Evolutionary conservation across 2,888 invertebrate genomes (phyloP).

Genomic region (Aphodius sticticus): DNA sequence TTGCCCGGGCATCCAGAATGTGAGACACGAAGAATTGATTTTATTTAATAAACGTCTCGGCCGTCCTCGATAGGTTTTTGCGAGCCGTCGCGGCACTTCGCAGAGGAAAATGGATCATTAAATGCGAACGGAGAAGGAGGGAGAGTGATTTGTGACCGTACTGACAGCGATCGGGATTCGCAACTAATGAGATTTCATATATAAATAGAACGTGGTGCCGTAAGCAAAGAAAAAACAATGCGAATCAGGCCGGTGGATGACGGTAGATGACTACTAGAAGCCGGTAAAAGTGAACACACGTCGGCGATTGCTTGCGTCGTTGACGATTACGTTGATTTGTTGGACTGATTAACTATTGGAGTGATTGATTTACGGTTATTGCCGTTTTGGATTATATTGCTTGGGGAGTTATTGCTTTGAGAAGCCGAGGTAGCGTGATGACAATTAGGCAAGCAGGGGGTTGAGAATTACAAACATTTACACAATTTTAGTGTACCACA

Average conservation of each 20-base stretch:
- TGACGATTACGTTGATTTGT: conserved; percentile 4
- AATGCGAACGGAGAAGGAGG: neutral
- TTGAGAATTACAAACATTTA: too few relatives aligned
- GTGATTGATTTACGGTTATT: neutral
- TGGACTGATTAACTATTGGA: neutral
- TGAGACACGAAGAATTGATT: neutral
- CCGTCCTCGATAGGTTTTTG: neutral
- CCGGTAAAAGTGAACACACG: neutral
- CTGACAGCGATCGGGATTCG: neutral
- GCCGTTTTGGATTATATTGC: neutral
- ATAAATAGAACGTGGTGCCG: neutral
- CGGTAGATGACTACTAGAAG: neutral
- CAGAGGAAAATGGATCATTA: conserved; percentile 4
- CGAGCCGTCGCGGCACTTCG: neutral
- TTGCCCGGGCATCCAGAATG: neutral
- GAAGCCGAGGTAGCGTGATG: too few relatives aligned
- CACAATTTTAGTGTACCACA: too few relatives aligned
- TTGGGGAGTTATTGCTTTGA: neutral
- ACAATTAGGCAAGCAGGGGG: too few relatives aligned
- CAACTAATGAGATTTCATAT: conserved; percentile 4
- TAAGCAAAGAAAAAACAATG: neutral
- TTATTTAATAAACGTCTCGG: neutral
- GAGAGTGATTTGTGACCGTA: neutral
- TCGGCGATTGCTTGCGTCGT: neutral
- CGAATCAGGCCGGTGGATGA: neutral